phyloP scores from a whole-genome alignment of 1,140 invertebrate genomes.

The Vanessa atalanta region DNA sequence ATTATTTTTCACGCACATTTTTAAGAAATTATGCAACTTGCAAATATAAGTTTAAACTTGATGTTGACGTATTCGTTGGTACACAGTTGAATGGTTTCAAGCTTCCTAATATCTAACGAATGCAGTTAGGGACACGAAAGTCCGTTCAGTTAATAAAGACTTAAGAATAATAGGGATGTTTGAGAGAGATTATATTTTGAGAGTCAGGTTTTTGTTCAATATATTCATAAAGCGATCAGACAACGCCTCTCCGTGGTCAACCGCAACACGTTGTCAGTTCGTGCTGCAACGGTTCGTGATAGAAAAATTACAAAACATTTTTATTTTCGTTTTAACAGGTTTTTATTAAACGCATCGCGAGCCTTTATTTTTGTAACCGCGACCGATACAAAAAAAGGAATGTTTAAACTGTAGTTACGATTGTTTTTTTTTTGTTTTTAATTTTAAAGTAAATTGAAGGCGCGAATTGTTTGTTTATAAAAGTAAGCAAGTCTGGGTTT shows the following conservation, averaged over 20 bases:
- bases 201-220: constrained; percentile 12
- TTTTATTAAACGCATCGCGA: background rate
- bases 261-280: constrained; percentile 17
- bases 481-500: too few relatives aligned
- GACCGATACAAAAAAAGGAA: background rate
- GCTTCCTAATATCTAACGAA: background rate
- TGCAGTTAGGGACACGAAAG: background rate
- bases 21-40: too few relatives aligned
- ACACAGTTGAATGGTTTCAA: background rate
- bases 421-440: too few relatives aligned
- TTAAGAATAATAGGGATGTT: background rate
- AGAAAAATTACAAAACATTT: constrained; percentile 19
- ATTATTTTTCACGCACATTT: too few relatives aligned
- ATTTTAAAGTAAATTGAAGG: too few relatives aligned
- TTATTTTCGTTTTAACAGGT: constrained; percentile 12
- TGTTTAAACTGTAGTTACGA: background rate
- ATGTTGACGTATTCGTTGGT: too few relatives aligned
- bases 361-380: background rate
- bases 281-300: constrained; percentile 3
- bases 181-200: background rate
- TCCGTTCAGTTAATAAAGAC: background rate
- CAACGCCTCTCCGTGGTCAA: constrained; percentile 6
- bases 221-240: constrained; percentile 16
- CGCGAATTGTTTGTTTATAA: too few relatives aligned
- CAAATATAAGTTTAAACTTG: too few relatives aligned